Conservation (phyloP, 2,113 vertebrate species). For the Lasiurus cinereus region DNA sequence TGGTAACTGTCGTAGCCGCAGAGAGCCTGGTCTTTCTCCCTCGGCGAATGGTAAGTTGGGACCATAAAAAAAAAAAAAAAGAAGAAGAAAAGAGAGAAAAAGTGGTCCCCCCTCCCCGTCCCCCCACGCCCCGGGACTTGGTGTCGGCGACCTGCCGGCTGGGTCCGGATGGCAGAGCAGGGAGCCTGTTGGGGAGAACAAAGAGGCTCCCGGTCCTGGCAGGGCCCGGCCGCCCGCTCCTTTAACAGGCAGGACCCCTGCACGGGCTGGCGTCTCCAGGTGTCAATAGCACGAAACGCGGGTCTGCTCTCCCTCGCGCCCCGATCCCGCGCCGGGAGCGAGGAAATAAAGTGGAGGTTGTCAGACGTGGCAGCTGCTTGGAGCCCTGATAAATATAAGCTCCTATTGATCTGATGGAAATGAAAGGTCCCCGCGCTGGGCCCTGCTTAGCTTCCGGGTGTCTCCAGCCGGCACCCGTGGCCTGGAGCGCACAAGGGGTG, state of each 20-base stretch:
- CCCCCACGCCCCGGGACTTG: slow-evolving; percentile 83
- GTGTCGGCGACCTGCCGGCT: slow-evolving; percentile 88
- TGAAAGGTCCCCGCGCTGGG: slow-evolving; percentile 99
- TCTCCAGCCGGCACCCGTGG: slow-evolving; percentile 95
- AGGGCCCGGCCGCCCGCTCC: slow-evolving; percentile 96
- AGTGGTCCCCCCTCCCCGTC: too few species aligned
- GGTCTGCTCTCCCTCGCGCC: slow-evolving; percentile 93
- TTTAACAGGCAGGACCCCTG: slow-evolving; percentile 94
- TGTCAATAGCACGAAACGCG: slow-evolving; percentile 96
- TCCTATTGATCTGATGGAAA: slow-evolving; percentile 99
- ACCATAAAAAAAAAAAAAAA: neutral
- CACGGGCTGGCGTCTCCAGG: slow-evolving; percentile 95
- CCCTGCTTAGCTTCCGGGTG: slow-evolving; percentile 98
- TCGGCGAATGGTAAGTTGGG: slow-evolving; percentile 90
- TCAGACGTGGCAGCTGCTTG: slow-evolving; percentile 99
- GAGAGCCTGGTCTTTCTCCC: slow-evolving; percentile 85
- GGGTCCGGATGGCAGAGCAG: slow-evolving; percentile 88
- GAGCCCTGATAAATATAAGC: slow-evolving; percentile 99
- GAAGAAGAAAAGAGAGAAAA: neutral
- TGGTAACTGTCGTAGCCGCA: slow-evolving; percentile 96
- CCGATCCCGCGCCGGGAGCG: slow-evolving; percentile 92
- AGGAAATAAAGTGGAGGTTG: slow-evolving; percentile 99
- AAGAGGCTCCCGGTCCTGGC: slow-evolving; percentile 93
- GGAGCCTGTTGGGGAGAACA: slow-evolving; percentile 90
- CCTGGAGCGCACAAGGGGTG: slow-evolving; percentile 88